Percentiles rank a stretch among this genome's conserved stretches.
These are phyloP conservation scores for Calycopis cecrops DNA, from an alignment of 1,140 invertebrate species.

Conservation along the genomic window DNA sequence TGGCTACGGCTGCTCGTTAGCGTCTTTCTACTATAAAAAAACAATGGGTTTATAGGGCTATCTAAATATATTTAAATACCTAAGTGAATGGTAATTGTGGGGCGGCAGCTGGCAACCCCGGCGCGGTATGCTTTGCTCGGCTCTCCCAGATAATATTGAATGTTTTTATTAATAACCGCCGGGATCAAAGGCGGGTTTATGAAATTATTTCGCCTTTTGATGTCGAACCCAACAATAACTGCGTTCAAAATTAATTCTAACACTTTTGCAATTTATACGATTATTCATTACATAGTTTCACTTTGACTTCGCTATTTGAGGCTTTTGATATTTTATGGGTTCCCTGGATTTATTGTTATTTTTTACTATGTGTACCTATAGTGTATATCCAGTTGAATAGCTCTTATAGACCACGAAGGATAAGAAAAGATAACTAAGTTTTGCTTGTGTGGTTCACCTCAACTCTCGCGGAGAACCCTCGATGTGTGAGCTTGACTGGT, in stretches of 20 bases:
- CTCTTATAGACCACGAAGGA: no score
- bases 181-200: conserved; percentile 42
- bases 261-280: conserved; percentile 15
- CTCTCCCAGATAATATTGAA: conserved; percentile 34
- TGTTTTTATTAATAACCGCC: conserved; percentile 45
- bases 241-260: conserved; percentile 30
- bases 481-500: no score
- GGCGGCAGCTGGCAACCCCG: conserved; percentile 27
- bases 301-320: not conserved
- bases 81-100: conserved; percentile 16
- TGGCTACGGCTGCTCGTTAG: no score
- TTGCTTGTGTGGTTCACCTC: no score
- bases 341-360: no score
- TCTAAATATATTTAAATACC: no score
- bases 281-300: conserved; percentile 11
- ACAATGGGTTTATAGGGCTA: no score
- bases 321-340: not conserved
- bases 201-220: conserved; percentile 44
- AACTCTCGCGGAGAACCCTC: no score
- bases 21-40: no score
- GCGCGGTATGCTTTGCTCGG: conserved; percentile 35
- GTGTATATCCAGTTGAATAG: no score
- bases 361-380: no score
- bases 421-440: no score
- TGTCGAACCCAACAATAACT: conserved; percentile 38